Percentiles rank a stretch among this genome's conserved stretches.
These are phyloP conservation scores for Drosophila barbarae DNA, from an alignment of 2,888 invertebrate genomes.

Conservation along the genomic window DNA sequence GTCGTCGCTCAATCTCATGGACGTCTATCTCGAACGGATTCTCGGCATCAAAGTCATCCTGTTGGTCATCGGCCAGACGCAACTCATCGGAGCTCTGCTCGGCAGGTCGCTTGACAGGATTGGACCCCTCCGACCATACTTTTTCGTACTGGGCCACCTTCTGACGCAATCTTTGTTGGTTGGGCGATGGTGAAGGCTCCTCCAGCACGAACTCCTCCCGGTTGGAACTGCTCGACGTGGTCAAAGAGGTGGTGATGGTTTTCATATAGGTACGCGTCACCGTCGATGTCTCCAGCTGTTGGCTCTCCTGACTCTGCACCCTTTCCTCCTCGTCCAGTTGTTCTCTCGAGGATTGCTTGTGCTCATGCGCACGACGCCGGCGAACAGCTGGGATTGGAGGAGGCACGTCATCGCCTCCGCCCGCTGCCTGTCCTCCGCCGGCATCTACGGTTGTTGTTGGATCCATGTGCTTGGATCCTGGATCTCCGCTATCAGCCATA, in stretches of 20 bases:
- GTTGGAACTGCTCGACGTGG: constrained; percentile 54
- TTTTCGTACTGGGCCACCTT: constrained; percentile 90
- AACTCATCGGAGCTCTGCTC: constrained; percentile 72
- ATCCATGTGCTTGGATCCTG: constrained; percentile 71
- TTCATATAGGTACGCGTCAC: constrained; percentile 71
- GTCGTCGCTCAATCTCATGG: constrained; percentile 82
- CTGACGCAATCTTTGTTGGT: constrained; percentile 83
- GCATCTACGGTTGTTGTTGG: constrained; percentile 63
- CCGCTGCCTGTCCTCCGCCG: constrained; percentile 29
- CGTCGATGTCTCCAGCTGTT: constrained; percentile 70
- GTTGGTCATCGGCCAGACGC: constrained; percentile 47
- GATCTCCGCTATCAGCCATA: constrained; percentile 76
- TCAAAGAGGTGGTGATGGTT: constrained; percentile 68
- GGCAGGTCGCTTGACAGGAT: constrained; percentile 65
- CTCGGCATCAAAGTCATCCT: constrained; percentile 65
- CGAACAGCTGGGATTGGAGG: constrained; percentile 74
- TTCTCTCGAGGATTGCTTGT: constrained; percentile 46
- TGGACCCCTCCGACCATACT: constrained; percentile 83
- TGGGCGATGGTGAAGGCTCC: constrained; percentile 40
- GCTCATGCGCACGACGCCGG: constrained; percentile 69
- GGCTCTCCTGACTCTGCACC: constrained; percentile 26
- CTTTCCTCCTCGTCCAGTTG: constrained; percentile 44
- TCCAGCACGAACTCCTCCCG: constrained; percentile 42
- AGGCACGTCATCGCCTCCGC: constrained; percentile 37
- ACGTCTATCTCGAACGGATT: constrained; percentile 81